phyloP scores from a whole-genome alignment of 2,888 invertebrate species.

The Ophion obscuratus region DNA sequence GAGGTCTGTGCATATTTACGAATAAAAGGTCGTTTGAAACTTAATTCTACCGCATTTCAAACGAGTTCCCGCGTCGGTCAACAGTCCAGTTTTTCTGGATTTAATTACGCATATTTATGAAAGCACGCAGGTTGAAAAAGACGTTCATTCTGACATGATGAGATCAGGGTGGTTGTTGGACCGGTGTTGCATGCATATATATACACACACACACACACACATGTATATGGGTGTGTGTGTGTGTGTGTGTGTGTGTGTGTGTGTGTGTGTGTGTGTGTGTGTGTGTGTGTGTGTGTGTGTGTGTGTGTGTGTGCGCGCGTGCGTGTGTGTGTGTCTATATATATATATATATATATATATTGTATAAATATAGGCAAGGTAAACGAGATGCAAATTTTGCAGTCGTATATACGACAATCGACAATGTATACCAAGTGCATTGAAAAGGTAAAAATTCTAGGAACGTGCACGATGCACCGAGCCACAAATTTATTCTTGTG shows the following conservation, averaged over 20 bases:
- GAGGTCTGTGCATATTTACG: neutral
- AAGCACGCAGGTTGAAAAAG: constrained; percentile 35
- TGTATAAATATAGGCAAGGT: constrained; percentile 13
- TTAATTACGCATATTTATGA: constrained; percentile 9
- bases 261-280: too few relatives aligned
- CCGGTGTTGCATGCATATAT: constrained; percentile 44
- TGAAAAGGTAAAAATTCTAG: neutral
- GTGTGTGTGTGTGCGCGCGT: too few relatives aligned
- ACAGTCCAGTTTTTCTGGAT: constrained; percentile 26
- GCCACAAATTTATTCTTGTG: neutral
- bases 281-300: too few relatives aligned
- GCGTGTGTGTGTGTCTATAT: too few relatives aligned
- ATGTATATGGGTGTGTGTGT: too few relatives aligned
- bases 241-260: too few relatives aligned
- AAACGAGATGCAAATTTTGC: constrained; percentile 35
- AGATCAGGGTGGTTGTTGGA: constrained; percentile 37
- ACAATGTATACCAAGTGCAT: neutral
- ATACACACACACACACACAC: neutral
- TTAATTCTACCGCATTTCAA: constrained; percentile 15
- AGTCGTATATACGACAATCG: neutral
- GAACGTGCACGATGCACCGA: neutral
- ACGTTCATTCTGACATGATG: constrained; percentile 43
- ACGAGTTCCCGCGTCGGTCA: constrained; percentile 13
- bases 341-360: neutral
- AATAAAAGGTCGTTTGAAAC: neutral